Evolutionary conservation across 2,888 invertebrate species (phyloP).

Genomic region (Dorcus hopei): DNA sequence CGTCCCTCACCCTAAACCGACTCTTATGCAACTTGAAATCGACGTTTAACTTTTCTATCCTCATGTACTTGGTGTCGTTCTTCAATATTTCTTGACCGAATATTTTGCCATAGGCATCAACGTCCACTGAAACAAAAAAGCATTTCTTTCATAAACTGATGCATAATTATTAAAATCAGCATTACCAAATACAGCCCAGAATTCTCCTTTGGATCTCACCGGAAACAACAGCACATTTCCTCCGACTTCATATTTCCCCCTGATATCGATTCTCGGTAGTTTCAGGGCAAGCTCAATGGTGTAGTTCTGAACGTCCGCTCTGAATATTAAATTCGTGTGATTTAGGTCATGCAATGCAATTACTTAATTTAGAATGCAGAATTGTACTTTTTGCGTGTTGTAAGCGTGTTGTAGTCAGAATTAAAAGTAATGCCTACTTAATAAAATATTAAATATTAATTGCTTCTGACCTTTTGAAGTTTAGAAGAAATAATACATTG

Average conservation of each 20-base stretch:
- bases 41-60: slow-evolving; percentile 63
- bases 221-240: slow-evolving; percentile 77
- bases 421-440: no score
- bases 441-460: no score
- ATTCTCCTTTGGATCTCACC: slow-evolving; percentile 74
- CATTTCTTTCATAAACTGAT: not conserved
- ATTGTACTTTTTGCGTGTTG: not conserved
- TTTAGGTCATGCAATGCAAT: no score
- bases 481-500: no score
- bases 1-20: slow-evolving; percentile 68
- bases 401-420: not conserved
- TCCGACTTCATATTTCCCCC: slow-evolving; percentile 72
- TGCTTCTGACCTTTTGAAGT: no score
- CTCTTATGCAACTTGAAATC: slow-evolving; percentile 71
- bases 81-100: slow-evolving; percentile 64
- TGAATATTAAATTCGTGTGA: slow-evolving; percentile 35
- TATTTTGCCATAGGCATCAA: slow-evolving; percentile 67
- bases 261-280: slow-evolving; percentile 70
- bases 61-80: slow-evolving; percentile 64
- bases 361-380: no score
- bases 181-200: slow-evolving; percentile 75
- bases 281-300: slow-evolving; percentile 60
- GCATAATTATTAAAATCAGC: not conserved
- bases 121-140: slow-evolving; percentile 57
- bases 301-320: slow-evolving; percentile 59